These are phyloP conservation scores for Zelostemma sp. DNA, from an alignment of 1,140 invertebrate species.

Conservation along the genomic window DNA sequence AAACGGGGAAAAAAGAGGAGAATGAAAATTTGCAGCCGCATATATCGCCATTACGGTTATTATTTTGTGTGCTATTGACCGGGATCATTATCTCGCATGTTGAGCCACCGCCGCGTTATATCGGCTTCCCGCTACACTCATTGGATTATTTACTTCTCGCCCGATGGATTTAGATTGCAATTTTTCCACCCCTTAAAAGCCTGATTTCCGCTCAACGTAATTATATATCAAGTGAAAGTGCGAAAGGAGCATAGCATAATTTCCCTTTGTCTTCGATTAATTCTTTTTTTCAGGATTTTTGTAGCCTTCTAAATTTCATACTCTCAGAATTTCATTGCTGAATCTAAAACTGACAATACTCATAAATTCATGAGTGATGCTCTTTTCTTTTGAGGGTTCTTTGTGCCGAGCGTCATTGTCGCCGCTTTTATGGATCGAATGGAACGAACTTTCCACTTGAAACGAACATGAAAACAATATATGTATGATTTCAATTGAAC, in stretches of 20 bases:
- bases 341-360: too few relatives aligned
- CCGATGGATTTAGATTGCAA: slow-evolving; percentile 32
- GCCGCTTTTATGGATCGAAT: slow-evolving; percentile 31
- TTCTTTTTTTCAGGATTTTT: too few relatives aligned
- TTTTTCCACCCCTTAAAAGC: slow-evolving; percentile 22
- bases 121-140: slow-evolving; percentile 20
- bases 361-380: slow-evolving; percentile 20
- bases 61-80: slow-evolving; percentile 44
- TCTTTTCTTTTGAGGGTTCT: slow-evolving; percentile 35
- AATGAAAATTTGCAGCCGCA: slow-evolving; percentile 37
- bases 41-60: slow-evolving; percentile 44
- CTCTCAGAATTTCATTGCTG: too few relatives aligned
- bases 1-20: slow-evolving; percentile 31
- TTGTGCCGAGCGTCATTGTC: slow-evolving; percentile 37
- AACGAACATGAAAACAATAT: slow-evolving; percentile 36
- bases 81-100: slow-evolving; percentile 30
- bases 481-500: slow-evolving; percentile 30
- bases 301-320: too few relatives aligned
- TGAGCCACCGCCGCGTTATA: slow-evolving; percentile 30
- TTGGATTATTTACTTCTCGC: slow-evolving; percentile 32
- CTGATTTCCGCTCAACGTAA: too few relatives aligned
- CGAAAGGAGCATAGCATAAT: too few relatives aligned
- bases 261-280: too few relatives aligned
- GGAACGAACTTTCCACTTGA: slow-evolving; percentile 37
- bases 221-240: too few relatives aligned